Base-by-base conservation (phyloP, 1,140 invertebrate genomes). In the Drosophila navojoa region DNA sequence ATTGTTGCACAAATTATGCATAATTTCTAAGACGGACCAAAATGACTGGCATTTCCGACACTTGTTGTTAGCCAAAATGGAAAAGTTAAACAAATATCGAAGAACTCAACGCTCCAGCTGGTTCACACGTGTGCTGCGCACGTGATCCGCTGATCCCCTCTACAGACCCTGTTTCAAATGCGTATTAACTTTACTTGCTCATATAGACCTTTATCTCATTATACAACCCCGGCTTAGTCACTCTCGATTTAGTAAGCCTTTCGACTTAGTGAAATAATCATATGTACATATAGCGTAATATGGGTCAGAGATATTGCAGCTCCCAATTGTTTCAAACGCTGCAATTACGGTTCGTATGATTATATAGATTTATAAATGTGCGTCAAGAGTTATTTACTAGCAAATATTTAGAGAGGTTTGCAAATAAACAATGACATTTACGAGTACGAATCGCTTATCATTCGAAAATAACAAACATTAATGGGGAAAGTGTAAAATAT, bases 1-100 rank as follows among this genome's bases (percentile, higher is more conserved):
- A 86, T 87, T 87, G 77, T 71, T 81, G 70, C 42, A 77, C 76
- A 76, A 81, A 87, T 86, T 85, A 79, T 84, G 78, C 71, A 75
- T 74, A 68, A 86, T 81, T 67, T 77, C 38, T 45, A 16, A 38
- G 35, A 38, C 35, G 35, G 15, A 15, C 42, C 15, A 16, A 57
- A 52, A 57, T 78, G 77, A 81, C 69, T 67, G 78, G 47, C 82
- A 69, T 85, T 86, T 86, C 82, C 82, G 82, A 79, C 79, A 63
- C 59, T 64, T 58, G 55, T 42, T n/a, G 49, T 66, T 68, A 32
- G 77, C 55, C 50, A 15, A 60, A 44, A 16, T n/a, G 42, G 10
- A 25, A 50, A 52, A 52, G 19, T 22, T 16, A 53, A 69, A 38
- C 44, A 53, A 69, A 69, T 44, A 25, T 32, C 22, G 16, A 38